Conservation (phyloP, 2,797 vertebrate species). For the Delichon dasypus region DNA sequence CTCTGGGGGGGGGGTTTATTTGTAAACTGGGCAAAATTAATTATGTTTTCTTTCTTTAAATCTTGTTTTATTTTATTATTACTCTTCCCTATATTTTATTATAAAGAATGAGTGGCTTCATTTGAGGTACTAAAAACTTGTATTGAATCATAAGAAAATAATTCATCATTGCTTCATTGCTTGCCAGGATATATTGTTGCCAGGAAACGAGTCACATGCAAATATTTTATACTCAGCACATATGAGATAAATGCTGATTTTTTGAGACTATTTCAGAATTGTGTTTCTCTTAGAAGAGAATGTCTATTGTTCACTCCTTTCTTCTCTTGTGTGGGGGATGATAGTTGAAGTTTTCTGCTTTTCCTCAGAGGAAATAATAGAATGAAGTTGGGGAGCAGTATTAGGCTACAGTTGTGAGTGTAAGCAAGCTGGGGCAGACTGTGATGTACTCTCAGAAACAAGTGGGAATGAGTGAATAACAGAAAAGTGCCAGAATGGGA, state of each 20-base stretch:
- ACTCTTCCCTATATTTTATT: conserved; percentile 20
- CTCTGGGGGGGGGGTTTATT: not conserved
- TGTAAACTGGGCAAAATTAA: not conserved
- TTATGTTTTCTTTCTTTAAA: not conserved
- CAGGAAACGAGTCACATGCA: conserved; percentile 8
- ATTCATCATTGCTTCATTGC: not conserved
- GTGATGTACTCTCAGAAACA: not conserved
- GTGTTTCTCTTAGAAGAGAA: not conserved
- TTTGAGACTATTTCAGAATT: not conserved
- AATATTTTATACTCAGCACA: conserved; percentile 31
- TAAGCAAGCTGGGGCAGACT: not conserved
- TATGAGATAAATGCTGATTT: not conserved
- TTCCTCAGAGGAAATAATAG: not conserved
- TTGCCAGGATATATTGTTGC: not conserved
- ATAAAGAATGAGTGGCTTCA: not conserved
- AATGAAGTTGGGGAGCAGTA: not conserved
- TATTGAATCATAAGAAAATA: not conserved
- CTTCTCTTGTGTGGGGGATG: not conserved
- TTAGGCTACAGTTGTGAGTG: not conserved
- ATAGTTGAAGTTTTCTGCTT: not conserved
- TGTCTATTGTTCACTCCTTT: not conserved
- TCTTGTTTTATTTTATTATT: not conserved
- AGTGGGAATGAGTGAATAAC: not conserved
- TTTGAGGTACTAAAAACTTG: not conserved
- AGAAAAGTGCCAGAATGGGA: not conserved